These are phyloP conservation scores for Triops longicaudatus DNA, from an alignment of 1,140 invertebrate species.

Conservation along the genomic window DNA sequence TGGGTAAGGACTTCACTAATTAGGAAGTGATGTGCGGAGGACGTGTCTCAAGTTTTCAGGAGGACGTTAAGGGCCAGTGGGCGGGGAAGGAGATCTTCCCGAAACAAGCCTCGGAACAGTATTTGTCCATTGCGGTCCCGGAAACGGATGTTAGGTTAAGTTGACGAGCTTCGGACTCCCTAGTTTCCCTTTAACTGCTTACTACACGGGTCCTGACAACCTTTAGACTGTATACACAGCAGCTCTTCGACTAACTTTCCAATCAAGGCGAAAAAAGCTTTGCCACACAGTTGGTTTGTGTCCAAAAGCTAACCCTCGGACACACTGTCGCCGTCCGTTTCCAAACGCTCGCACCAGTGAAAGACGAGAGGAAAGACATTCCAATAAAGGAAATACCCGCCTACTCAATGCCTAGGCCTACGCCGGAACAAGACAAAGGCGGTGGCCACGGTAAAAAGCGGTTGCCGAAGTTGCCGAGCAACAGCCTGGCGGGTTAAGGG, in stretches of 20 bases:
- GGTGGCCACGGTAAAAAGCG: too few species aligned
- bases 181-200: slow-evolving; percentile 1
- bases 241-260: too few species aligned
- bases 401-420: too few species aligned
- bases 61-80: neutral
- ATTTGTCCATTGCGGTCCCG: neutral
- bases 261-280: too few species aligned
- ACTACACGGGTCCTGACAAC: too few species aligned
- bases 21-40: slow-evolving; percentile 14
- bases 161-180: neutral
- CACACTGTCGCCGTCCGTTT: neutral
- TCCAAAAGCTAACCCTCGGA: neutral
- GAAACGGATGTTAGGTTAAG: slow-evolving; percentile 5
- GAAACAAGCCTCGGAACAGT: neutral
- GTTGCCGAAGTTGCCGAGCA: too few species aligned
- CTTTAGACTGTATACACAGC: too few species aligned
- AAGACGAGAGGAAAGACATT: neutral
- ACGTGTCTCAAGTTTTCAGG: neutral
- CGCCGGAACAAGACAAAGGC: too few species aligned
- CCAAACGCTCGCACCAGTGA: neutral
- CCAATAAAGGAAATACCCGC: too few species aligned
- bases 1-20: slow-evolving; percentile 8
- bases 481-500: neutral
- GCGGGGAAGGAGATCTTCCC: neutral
- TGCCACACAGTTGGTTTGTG: neutral